These are phyloP conservation scores for Necrosyrtes monachus DNA, from an alignment of 2,797 vertebrate genomes.

Conservation along the genomic window DNA sequence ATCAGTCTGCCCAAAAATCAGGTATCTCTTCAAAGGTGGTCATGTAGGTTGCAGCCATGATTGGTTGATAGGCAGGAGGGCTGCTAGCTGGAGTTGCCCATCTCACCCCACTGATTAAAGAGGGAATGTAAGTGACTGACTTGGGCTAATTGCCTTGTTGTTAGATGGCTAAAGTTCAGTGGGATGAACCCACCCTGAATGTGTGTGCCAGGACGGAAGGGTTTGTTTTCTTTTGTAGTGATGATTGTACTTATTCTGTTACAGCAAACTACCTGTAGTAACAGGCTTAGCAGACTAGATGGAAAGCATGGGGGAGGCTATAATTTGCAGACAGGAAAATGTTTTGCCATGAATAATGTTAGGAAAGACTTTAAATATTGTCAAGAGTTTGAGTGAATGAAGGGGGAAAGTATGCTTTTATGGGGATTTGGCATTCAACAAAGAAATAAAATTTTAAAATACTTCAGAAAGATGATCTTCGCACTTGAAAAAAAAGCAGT, in stretches of 20 bases:
- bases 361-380: neutral
- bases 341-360: neutral
- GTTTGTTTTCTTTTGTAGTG: neutral
- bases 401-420: neutral
- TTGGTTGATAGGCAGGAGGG: neutral
- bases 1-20: neutral
- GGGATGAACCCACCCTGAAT: neutral
- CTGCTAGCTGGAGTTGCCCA: neutral
- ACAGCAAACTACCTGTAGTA: slow-evolving; percentile 1
- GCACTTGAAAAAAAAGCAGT: neutral
- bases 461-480: slow-evolving; percentile 1
- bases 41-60: neutral
- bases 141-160: neutral
- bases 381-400: neutral
- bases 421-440: slow-evolving; percentile 6
- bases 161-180: neutral
- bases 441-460: neutral
- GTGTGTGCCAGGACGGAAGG: neutral
- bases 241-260: slow-evolving; percentile 8
- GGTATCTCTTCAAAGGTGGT: neutral
- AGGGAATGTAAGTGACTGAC: neutral
- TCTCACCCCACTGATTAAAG: neutral
- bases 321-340: neutral
- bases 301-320: neutral
- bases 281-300: neutral